These are phyloP conservation scores for Lepus townsendii DNA, from an alignment of 2,797 vertebrate genomes.

Conservation along the genomic window DNA sequence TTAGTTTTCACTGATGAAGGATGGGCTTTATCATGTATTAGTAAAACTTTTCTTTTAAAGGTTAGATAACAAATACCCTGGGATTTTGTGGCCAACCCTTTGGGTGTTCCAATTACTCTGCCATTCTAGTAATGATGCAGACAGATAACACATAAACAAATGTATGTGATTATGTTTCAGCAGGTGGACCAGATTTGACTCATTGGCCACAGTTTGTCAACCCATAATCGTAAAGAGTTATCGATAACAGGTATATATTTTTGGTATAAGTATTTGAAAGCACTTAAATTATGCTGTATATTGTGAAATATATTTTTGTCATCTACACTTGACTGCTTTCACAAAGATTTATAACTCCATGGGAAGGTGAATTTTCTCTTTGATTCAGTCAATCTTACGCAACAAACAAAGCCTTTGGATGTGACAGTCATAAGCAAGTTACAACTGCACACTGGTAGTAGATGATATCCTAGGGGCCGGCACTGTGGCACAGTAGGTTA, in stretches of 20 bases:
- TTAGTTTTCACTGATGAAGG: not conserved
- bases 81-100: not conserved
- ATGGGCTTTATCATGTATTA: not conserved
- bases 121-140: not conserved
- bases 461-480: too few species aligned
- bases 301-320: not conserved
- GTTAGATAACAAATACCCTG: not conserved
- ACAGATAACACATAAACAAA: not conserved
- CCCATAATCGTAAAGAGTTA: not conserved
- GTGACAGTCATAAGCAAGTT: not conserved
- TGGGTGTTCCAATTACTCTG: not conserved
- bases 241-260: slow-evolving; percentile 14
- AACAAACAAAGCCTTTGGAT: not conserved
- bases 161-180: not conserved
- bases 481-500: too few species aligned
- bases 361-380: slow-evolving; percentile 15
- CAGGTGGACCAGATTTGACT: not conserved
- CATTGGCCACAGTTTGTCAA: not conserved
- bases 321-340: not conserved
- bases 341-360: not conserved
- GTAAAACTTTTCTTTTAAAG: not conserved
- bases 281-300: not conserved
- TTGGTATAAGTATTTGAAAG: not conserved
- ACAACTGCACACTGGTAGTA: not conserved
- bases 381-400: not conserved